Evolutionary conservation across 1,140 invertebrate genomes (phyloP).

Genomic region (Drosophila mauritiana): DNA sequence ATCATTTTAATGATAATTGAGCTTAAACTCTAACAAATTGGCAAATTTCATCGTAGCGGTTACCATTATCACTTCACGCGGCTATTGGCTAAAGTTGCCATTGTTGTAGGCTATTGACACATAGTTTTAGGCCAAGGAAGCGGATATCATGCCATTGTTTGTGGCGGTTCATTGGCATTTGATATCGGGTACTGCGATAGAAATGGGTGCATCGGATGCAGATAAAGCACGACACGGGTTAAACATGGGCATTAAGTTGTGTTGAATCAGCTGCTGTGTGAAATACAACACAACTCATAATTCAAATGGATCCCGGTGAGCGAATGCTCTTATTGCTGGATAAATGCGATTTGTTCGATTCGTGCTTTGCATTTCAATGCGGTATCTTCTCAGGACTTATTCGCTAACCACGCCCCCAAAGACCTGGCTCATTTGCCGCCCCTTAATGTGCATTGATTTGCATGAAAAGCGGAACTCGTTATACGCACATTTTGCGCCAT

Average conservation of each 20-base stretch:
- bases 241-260: slow-evolving; percentile 11
- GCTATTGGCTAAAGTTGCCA: background rate
- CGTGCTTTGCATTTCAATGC: slow-evolving; percentile 64
- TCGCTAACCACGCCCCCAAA: slow-evolving; percentile 14
- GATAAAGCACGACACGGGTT: slow-evolving; percentile 38
- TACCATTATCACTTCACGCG: background rate
- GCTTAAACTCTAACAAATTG: background rate
- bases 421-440: slow-evolving; percentile 59
- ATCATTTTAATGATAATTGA: background rate
- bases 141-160: background rate
- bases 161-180: slow-evolving; percentile 18
- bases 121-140: slow-evolving; percentile 14
- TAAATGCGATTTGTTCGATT: slow-evolving; percentile 58
- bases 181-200: background rate
- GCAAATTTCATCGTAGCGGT: background rate
- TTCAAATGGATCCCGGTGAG: slow-evolving; percentile 44
- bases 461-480: slow-evolving; percentile 66
- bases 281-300: slow-evolving; percentile 37
- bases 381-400: slow-evolving; percentile 16
- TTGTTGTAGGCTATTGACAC: slow-evolving; percentile 21
- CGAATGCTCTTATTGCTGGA: slow-evolving; percentile 38
- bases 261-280: slow-evolving; percentile 34
- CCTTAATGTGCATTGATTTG: slow-evolving; percentile 61
- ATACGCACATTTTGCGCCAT: slow-evolving; percentile 69
- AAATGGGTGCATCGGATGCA: slow-evolving; percentile 17